Base-by-base conservation (phyloP, 2,113 vertebrate genomes). In the Solea senegalensis region DNA sequence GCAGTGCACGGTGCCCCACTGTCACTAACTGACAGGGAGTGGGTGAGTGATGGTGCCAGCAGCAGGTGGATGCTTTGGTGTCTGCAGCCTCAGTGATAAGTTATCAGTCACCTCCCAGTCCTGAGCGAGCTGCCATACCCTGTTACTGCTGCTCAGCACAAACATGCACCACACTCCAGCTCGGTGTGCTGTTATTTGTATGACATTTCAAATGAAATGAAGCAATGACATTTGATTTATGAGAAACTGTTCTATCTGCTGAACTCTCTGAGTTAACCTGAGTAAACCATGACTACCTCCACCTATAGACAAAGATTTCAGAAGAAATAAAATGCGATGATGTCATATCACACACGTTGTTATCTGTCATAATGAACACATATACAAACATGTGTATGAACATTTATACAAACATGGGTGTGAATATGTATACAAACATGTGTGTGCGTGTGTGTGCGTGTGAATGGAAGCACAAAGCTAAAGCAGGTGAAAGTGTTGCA, bases 51-150 rank as follows among this genome's bases (percentile, higher is more conserved):
- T n/a, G 8, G 40, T 64, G 73, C 67, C 86, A 65, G 73, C 67
- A 84, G 84, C 83, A 90, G 84, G 87, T 91, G 81, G 79, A 83
- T 83, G 71, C 65, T 83, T 69, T 59, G 69, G 68, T 61, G 81
- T 90, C 85, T 91, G 89, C 74, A 76, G 72, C 76, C 57, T 66
- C 58, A 41, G 68, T 88, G 92, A 93, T 92, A 93, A 85, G 83
- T 64, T 91, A 93, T 93, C 92, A 90, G 86, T 82, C 51, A 65
- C 71, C 50, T 70, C 40, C 8, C 89, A 89, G 83, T 69, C 26
- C 65, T 48, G 56, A 80, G 68, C 41, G 26, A 80, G 59, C 51
- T 51, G 75, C 84, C 82, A 78, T 83, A 59, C 85, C 87, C 82
- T 72, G 61, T 27, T 55, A 21, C 21, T 21, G 13, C 85, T 69